These are phyloP conservation scores for Typhlichthys eigenmanni DNA, from an alignment of 2,797 vertebrate species.

Conservation along the genomic window DNA sequence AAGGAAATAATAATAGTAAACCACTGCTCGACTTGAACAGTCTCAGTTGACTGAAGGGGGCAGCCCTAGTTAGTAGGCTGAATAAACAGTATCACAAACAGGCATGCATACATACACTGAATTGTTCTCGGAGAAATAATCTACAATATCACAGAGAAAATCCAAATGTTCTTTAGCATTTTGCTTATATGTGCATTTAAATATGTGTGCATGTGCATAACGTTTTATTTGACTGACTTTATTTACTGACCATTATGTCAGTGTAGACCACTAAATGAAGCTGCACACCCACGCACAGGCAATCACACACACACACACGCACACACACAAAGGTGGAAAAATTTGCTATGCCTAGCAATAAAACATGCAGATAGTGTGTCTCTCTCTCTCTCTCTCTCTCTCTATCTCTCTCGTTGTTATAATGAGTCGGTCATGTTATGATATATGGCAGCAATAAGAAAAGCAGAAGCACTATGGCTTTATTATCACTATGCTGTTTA, in stretches of 20 bases:
- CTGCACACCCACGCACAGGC: slow-evolving; percentile 10
- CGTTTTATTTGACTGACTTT: slow-evolving; percentile 39
- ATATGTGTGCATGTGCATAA: not conserved
- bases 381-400: slow-evolving; percentile 23
- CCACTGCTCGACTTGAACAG: too few species aligned
- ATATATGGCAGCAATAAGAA: slow-evolving; percentile 71
- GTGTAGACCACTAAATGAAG: slow-evolving; percentile 48
- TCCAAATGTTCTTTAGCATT: too few species aligned
- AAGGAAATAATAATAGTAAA: too few species aligned
- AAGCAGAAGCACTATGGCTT: slow-evolving; percentile 63
- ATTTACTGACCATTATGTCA: slow-evolving; percentile 29
- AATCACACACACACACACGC: slow-evolving; percentile 6
- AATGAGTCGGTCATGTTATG: slow-evolving; percentile 68
- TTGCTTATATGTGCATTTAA: not conserved
- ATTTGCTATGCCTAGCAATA: slow-evolving; percentile 71
- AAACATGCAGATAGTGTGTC: slow-evolving; percentile 65
- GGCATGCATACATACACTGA: not conserved
- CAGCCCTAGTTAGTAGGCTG: not conserved
- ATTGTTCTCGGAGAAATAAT: not conserved
- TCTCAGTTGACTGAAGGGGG: too few species aligned
- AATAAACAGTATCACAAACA: too few species aligned
- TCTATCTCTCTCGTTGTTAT: slow-evolving; percentile 44
- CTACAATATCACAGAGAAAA: too few species aligned
- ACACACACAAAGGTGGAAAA: slow-evolving; percentile 16
- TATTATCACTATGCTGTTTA: slow-evolving; percentile 45